Evolutionary conservation across 2,888 invertebrate species (phyloP).

Genomic region (Brachypterus glaber): DNA sequence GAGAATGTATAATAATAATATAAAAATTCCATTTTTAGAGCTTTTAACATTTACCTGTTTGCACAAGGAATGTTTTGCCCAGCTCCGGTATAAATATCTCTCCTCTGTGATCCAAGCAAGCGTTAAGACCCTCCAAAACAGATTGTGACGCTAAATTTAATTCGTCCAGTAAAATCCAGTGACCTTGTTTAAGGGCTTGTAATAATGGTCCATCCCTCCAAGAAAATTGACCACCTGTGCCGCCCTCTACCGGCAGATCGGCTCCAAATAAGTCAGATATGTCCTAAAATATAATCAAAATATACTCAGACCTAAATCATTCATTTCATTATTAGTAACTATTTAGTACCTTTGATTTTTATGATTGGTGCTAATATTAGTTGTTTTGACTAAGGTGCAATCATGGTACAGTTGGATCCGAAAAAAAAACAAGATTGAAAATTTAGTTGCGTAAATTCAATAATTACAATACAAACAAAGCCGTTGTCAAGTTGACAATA

Average conservation of each 20-base stretch:
- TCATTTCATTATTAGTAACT: too few relatives aligned
- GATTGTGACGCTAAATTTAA: constrained; percentile 97
- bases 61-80: constrained; percentile 72
- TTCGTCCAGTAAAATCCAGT: constrained; percentile 97
- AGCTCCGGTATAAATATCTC: constrained; percentile 94
- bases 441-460: too few relatives aligned
- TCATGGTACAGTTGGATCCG: too few relatives aligned
- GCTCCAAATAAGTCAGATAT: constrained; percentile 96
- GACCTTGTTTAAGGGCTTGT: constrained; percentile 80
- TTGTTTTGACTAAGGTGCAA: too few relatives aligned
- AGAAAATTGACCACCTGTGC: constrained; percentile 73
- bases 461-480: too few relatives aligned
- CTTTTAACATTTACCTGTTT: constrained; percentile 32
- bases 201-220: constrained; percentile 97
- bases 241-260: constrained; percentile 90
- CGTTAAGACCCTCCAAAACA: constrained; percentile 96
- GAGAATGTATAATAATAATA: background rate
- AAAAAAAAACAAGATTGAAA: too few relatives aligned
- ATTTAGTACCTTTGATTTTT: too few relatives aligned
- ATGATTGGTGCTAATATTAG: too few relatives aligned
- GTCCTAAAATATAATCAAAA: constrained; percentile 58
- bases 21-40: background rate
- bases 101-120: constrained; percentile 94
- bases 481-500: too few relatives aligned
- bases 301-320: too few relatives aligned